Evolutionary conservation across 2,888 invertebrate species (phyloP).

Genomic region (Caenorhabditis doughertyi): DNA sequence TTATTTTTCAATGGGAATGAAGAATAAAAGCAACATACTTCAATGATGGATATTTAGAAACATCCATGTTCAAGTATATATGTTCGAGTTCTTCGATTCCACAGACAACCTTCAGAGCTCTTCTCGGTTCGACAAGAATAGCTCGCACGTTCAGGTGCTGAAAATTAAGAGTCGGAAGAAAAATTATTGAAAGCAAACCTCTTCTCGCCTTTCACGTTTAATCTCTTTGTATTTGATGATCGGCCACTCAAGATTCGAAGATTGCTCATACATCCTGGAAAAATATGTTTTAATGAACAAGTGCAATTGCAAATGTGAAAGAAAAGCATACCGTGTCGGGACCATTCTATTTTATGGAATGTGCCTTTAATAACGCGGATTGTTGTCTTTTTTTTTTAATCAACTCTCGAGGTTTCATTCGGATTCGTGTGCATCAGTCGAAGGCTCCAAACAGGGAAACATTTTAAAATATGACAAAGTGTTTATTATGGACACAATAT

Average conservation of each 20-base stretch:
- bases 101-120: neutral
- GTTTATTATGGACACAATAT: slow-evolving; percentile 47
- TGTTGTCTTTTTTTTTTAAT: no score
- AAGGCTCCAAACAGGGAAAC: neutral
- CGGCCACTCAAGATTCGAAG: neutral
- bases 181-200: neutral
- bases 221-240: slow-evolving; percentile 29
- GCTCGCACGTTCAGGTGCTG: slow-evolving; percentile 16
- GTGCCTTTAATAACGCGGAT: no score
- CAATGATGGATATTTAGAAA: slow-evolving; percentile 27
- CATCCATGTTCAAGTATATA: slow-evolving; percentile 37
- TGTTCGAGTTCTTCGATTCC: slow-evolving; percentile 26
- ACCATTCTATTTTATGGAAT: no score
- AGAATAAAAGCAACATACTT: slow-evolving; percentile 8
- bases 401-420: no score
- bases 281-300: neutral
- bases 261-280: neutral
- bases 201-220: slow-evolving; percentile 18
- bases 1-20: neutral
- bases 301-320: neutral
- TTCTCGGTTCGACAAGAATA: slow-evolving; percentile 3
- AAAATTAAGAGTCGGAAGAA: neutral
- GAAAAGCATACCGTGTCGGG: no score
- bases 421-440: no score
- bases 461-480: slow-evolving; percentile 16